Conservation (phyloP, 2,797 vertebrate species). For the Serranus cabrilla region DNA sequence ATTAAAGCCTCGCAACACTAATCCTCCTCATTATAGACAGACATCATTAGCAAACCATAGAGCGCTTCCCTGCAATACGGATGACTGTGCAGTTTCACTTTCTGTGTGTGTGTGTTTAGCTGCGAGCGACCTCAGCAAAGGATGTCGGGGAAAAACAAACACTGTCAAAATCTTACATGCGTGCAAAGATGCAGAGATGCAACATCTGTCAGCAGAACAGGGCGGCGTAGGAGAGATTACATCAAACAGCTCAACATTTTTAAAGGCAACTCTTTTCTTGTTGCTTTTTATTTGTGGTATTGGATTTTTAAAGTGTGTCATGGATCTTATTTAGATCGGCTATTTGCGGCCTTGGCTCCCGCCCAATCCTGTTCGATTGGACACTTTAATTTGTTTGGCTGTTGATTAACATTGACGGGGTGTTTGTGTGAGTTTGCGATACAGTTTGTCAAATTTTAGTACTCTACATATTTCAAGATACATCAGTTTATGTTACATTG, state of each 20-base stretch:
- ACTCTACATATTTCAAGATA: not conserved
- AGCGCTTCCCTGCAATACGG: constrained; percentile 62
- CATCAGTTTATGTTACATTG: not conserved
- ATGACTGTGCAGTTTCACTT: constrained; percentile 65
- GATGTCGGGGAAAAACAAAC: constrained; percentile 45
- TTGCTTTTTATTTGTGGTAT: constrained; percentile 29
- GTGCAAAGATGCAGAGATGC: constrained; percentile 45
- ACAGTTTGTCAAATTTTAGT: constrained; percentile 5
- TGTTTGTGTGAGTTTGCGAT: not conserved
- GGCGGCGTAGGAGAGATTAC: constrained; percentile 3
- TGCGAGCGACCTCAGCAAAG: constrained; percentile 50
- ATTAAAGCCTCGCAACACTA: constrained; percentile 67
- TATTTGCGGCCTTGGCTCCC: constrained; percentile 2
- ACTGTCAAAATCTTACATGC: constrained; percentile 39
- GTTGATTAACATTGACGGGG: constrained; percentile 9
- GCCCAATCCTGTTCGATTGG: not conserved
- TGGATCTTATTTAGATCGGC: constrained; percentile 23
- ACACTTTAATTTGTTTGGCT: constrained; percentile 18
- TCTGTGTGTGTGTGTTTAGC: constrained; percentile 35
- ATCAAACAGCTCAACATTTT: constrained; percentile 23
- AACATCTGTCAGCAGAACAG: constrained; percentile 49
- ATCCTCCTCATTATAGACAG: constrained; percentile 79
- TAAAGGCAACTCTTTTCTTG: constrained; percentile 14
- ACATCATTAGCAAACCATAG: constrained; percentile 75
- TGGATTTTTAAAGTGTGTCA: constrained; percentile 26